Evolutionary conservation across 2,888 invertebrate genomes (phyloP), one percentile per base, ranked within the genome.

Genomic region (Ochropacha duplaris): DNA sequence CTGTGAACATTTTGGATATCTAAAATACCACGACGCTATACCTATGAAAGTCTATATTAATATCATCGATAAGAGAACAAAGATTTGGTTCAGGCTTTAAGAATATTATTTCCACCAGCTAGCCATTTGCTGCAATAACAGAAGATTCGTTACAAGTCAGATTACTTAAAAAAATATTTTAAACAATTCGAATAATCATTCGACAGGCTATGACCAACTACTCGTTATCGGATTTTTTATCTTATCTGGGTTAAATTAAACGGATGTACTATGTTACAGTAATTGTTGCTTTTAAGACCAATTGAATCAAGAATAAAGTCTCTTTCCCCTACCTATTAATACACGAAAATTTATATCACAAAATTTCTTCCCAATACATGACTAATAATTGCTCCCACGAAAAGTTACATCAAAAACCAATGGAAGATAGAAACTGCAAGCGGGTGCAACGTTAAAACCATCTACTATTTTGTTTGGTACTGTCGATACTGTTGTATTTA

Each of bases 241-340:
- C 89, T 91, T 88, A 91, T 90, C 90, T 79, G 61, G 68, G 75
- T 79, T 74, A 81, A 87, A 87, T 86, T 86, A 79, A 82, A 85
- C 78, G 79, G 81, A 85, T 81, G 78, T 79, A 79, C 81, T 78
- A 77, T n/a, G 16, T 72, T 75, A 74, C 73, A 78, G 72, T 76
- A 77, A 73, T 74, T 70, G 75, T 76, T 79, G 83, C 87, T 86
- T 86, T 81, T 79, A 74, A 66, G 75, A 76, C 79, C 77, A 86
- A 85, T 87, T 87, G 87, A 86, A 87, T 86, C 81, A 84, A 73
- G 83, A 83, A 86, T 44, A 44, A n/a, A 44, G 44, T 19, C 19
- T 19, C 44, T 2, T n/a, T 16, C 16, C 16, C 6, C 14, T 36
- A 36, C 14, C 12, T 14, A 36, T 11, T 36, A 36, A 14, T 14